Base-by-base conservation (phyloP, 2,113 vertebrate genomes). In the Falcunculus frontatus region DNA sequence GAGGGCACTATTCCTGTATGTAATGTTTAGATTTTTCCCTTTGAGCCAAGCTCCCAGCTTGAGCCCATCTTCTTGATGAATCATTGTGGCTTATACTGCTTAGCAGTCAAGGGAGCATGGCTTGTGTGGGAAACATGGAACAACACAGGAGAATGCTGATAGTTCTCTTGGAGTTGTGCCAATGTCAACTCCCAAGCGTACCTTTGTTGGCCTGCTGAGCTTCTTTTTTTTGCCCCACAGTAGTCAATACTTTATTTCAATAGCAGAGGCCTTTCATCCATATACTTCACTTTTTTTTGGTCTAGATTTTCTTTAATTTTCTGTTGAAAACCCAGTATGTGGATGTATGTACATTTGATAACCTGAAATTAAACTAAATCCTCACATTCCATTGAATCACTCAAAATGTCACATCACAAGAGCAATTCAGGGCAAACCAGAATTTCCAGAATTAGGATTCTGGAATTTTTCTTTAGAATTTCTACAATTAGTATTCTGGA, bases 1-100 rank as follows among this genome's bases (percentile, higher is more conserved):
- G 23, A 70, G 49, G 44, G 27, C 8, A 10, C 14, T 42, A 2
- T 59, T 75, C 35, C 9, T 13, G 10, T 60, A 13, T 0, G 0
- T 41, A 22, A 44, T 13, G 8, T 10, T 67, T 29, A 26, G 62
- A 82, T 73, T 75, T 59, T 72, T 83, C 41, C 33, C 30, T 44
- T 27, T 30, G 50, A 70, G 56, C 18, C 69, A 46, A 50, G 30
- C 16, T 73, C 26, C 26, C 17, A n/a, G 59, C 19, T 55, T 79
- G 63, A 21, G 33, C 59, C 37, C 50, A 23, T 65, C 19, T 35
- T 6, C 27, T 33, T 52, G 33, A 30, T 59, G 47, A 70, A 8
- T 72, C 33, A 5, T 13, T 33, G 39, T 64, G 73, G 47, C 39
- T 33, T 27, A 33, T 9, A 33, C 27, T 57, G 35, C 41, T 49